Evolutionary conservation across 1,140 invertebrate genomes (phyloP), one percentile per base, ranked within the genome.

Genomic region (Wasmannia auropunctata): DNA sequence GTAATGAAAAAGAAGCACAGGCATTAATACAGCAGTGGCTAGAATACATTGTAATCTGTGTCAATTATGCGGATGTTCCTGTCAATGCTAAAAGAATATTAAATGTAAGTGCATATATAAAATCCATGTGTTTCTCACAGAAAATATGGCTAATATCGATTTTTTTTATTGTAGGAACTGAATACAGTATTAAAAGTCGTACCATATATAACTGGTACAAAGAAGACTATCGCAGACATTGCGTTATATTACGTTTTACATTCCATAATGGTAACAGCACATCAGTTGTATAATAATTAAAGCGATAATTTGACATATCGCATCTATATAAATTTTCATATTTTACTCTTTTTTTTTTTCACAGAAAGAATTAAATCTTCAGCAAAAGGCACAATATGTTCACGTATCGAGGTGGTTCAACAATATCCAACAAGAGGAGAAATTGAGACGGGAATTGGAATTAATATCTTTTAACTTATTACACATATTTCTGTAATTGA

Each of bases 391-490:
- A 81, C 95, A 95, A 85, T 96, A 96, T 72, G 77, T 96, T n/a
- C 96, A 97, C 90, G 92, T 97, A 0, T 97, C 96, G 4, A 95
- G 97, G 85, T 97, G 97, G 97, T 97, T 96, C 89, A 96, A 97
- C 88, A 96, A 97, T 91, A 92, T 97, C 84, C 96, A 97, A 85
- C 95, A 97, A 90, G 95, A 96, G 85, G 93, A 95, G 8, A 95
- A 95, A 87, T 91, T 97, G 40, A 93, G 96, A 63, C 96, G 96
- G 79, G 95, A 95, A 76, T 95, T 96, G 86, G 93, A 95, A 51
- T 37, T 96, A 19, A 94, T 97, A 25, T 96, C 96, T 91, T 97
- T 97, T 62, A 92, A 93, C 85, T 88, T 93, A 46, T 79, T 93
- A 46, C 91, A 93, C 72, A 87, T 95, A 60, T 95, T 95, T 89